Evolutionary conservation across 2,113 vertebrate species (phyloP).

Genomic region (Stictonetta naevosa): DNA sequence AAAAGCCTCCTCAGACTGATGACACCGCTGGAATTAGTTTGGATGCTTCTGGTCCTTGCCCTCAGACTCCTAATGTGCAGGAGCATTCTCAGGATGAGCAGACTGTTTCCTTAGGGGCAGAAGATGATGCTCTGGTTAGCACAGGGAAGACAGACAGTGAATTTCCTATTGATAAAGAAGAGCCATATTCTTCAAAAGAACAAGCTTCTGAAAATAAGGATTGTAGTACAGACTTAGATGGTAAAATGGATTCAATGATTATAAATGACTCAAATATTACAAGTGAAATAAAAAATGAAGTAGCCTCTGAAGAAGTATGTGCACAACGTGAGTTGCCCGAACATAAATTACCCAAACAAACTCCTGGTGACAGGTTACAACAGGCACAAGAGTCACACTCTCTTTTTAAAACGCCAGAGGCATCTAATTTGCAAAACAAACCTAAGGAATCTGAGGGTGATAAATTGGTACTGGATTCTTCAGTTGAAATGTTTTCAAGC

Average conservation of each 20-base stretch:
- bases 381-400: background rate
- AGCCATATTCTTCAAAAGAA: background rate
- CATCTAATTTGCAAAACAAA: conserved; percentile 22
- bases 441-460: conserved; percentile 74
- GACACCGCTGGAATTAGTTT: background rate
- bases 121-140: background rate
- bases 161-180: background rate
- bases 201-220: background rate
- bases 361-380: background rate
- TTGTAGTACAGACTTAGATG: background rate
- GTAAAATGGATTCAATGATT: background rate
- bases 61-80: background rate
- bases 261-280: conserved; percentile 9
- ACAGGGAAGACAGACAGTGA: background rate
- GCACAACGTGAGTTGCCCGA: background rate
- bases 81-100: background rate
- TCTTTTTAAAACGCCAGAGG: background rate
- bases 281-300: conserved; percentile 2
- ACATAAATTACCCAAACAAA: background rate
- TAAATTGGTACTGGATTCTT: conserved; percentile 79
- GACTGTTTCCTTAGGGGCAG: background rate
- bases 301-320: background rate
- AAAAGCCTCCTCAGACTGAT: background rate
- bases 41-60: background rate
- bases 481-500: conserved; percentile 86